Evolutionary conservation across 1,140 invertebrate genomes (phyloP).

Genomic region (Drosophila punjabiensis): DNA sequence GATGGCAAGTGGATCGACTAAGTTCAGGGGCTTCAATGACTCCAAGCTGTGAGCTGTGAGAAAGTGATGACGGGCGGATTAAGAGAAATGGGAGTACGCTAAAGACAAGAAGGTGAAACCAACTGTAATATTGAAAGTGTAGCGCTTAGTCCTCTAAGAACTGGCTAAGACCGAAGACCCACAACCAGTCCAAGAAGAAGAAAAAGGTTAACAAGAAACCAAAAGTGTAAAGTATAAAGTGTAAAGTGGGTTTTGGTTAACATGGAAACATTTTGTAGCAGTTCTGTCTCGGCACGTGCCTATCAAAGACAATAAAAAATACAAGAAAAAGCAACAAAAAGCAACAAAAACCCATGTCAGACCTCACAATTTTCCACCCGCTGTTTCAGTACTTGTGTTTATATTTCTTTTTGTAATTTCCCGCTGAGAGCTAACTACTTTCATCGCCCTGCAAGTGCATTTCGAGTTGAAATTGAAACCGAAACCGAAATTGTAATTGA

Average conservation of each 20-base stretch:
- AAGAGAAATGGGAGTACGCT: conserved; percentile 46
- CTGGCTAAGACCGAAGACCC: conserved; percentile 45
- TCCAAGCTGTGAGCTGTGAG: conserved; percentile 15
- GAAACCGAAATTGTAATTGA: conserved; percentile 47
- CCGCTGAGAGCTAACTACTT: conserved; percentile 34
- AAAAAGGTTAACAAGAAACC: conserved; percentile 19
- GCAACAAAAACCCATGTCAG: conserved; percentile 7
- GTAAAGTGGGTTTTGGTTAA: conserved; percentile 20
- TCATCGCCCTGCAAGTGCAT: conserved; percentile 59
- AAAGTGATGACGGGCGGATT: conserved; percentile 46
- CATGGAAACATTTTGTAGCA: conserved; percentile 34
- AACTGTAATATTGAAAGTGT: conserved; percentile 64
- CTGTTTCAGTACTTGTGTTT: conserved; percentile 16
- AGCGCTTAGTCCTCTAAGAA: conserved; percentile 36
- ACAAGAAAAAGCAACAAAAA: conserved; percentile 11
- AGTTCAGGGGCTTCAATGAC: conserved; percentile 40
- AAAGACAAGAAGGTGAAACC: conserved; percentile 34
- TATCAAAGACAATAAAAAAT: conserved; percentile 12
- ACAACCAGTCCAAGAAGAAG: conserved; percentile 22
- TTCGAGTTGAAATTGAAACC: conserved; percentile 51
- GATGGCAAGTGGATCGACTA: conserved; percentile 53
- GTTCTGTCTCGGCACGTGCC: conserved; percentile 61
- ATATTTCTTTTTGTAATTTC: conserved; percentile 23
- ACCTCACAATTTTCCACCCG: conserved; percentile 8
- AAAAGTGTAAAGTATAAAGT: not conserved